Conservation (phyloP, 2,797 vertebrate genomes). For the Eulemur mongoz region DNA sequence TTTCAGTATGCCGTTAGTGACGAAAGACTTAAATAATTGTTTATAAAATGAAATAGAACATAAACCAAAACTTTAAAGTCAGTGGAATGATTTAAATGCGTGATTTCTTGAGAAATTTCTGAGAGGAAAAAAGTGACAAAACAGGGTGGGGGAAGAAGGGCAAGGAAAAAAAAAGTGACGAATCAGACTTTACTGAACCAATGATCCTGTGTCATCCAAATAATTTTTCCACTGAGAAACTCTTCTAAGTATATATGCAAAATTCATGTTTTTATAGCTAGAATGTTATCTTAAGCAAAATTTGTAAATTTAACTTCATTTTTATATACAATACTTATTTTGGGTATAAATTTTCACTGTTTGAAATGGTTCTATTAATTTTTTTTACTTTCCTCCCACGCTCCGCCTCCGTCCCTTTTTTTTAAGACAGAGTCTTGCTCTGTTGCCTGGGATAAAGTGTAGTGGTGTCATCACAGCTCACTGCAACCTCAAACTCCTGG, state of each 20-base stretch:
- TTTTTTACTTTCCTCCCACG: not conserved
- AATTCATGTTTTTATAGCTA: not conserved
- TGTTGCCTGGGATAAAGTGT: not conserved
- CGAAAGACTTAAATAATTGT: not conserved
- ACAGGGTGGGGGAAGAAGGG: not conserved
- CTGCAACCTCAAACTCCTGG: not conserved
- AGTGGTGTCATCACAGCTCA: not conserved
- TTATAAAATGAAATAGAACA: not conserved
- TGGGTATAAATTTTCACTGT: not conserved
- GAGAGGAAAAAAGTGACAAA: not conserved
- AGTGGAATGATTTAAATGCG: not conserved
- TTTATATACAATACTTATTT: not conserved
- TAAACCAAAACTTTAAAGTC: not conserved
- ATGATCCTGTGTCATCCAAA: not conserved
- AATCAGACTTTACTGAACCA: not conserved
- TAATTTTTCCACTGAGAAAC: not conserved
- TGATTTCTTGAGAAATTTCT: conserved; percentile 44
- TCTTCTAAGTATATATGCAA: not conserved
- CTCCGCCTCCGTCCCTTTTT: no score
- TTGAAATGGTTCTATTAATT: conserved; percentile 14
- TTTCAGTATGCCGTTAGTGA: not conserved
- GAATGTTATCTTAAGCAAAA: not conserved
- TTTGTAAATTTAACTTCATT: not conserved
- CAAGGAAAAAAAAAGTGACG: not conserved
- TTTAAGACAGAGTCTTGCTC: no score